Conservation (phyloP, 1,140 invertebrate genomes). For the Aphaenogaster floridana region DNA sequence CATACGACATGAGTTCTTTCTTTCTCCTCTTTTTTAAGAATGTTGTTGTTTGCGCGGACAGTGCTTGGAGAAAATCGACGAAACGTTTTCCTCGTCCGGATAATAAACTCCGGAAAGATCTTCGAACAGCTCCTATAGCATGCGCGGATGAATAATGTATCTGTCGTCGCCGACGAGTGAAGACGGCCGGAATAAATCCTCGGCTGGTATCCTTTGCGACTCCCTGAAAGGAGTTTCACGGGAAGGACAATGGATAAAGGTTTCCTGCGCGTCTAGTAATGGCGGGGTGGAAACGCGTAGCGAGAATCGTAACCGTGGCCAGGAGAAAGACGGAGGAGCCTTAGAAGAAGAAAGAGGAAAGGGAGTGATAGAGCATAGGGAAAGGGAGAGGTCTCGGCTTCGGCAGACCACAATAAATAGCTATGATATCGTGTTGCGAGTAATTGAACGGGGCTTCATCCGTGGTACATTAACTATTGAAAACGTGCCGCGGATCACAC, state of each 20-base stretch:
- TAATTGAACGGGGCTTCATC: constrained; percentile 83
- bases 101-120: constrained; percentile 11
- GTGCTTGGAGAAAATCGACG: not conserved
- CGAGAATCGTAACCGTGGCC: constrained; percentile 47
- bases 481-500: constrained; percentile 75
- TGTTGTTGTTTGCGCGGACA: not conserved
- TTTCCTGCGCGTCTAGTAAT: constrained; percentile 31
- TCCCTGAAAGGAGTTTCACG: constrained; percentile 32
- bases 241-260: constrained; percentile 48
- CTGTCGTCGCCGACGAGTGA: constrained; percentile 37
- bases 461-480: constrained; percentile 82
- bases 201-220: constrained; percentile 15
- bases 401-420: constrained; percentile 84
- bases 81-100: not conserved
- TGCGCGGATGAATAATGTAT: constrained; percentile 45
- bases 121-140: not conserved
- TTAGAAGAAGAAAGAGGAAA: constrained; percentile 31
- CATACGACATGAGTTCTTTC: not conserved
- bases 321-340: not conserved
- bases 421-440: constrained; percentile 84
- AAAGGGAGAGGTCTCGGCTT: constrained; percentile 66
- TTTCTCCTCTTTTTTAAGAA: not conserved
- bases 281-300: constrained; percentile 26
- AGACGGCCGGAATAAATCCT: constrained; percentile 49
- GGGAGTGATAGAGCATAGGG: constrained; percentile 42